These are phyloP conservation scores for Psephotus haematonotus DNA, from an alignment of 2,113 vertebrate species.

Conservation along the genomic window DNA sequence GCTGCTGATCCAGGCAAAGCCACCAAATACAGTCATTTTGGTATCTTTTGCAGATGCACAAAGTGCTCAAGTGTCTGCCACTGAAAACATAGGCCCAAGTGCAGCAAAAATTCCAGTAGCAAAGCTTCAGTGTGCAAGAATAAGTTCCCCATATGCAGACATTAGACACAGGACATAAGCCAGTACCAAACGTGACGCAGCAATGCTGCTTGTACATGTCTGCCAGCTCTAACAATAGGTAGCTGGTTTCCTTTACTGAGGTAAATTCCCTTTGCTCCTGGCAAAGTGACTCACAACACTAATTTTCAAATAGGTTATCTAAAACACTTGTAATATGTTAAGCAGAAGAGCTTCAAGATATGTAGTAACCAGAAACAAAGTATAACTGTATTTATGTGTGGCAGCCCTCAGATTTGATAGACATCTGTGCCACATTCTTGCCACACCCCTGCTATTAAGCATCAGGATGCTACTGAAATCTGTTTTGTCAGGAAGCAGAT, in stretches of 20 bases:
- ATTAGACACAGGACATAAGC: neutral
- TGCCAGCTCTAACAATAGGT: neutral
- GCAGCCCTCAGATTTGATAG: neutral
- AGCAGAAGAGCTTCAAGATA: neutral
- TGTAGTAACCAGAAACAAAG: neutral
- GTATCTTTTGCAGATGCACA: neutral
- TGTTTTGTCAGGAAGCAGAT: neutral
- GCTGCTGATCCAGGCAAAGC: neutral
- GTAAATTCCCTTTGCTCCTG: neutral
- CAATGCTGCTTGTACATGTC: neutral
- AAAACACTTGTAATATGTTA: neutral
- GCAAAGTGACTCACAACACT: neutral
- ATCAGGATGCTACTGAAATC: neutral
- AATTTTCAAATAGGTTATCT: neutral
- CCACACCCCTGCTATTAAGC: neutral
- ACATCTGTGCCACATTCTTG: neutral
- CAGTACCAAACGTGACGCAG: neutral
- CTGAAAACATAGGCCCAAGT: neutral
- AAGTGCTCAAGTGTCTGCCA: neutral
- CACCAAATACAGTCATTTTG: neutral
- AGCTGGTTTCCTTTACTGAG: neutral
- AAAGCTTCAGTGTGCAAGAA: neutral
- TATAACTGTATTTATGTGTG: neutral
- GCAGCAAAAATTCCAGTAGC: neutral
- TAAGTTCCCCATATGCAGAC: neutral